Evolutionary conservation across 2,888 invertebrate species (phyloP).

Genomic region (Platypus cylindrus): DNA sequence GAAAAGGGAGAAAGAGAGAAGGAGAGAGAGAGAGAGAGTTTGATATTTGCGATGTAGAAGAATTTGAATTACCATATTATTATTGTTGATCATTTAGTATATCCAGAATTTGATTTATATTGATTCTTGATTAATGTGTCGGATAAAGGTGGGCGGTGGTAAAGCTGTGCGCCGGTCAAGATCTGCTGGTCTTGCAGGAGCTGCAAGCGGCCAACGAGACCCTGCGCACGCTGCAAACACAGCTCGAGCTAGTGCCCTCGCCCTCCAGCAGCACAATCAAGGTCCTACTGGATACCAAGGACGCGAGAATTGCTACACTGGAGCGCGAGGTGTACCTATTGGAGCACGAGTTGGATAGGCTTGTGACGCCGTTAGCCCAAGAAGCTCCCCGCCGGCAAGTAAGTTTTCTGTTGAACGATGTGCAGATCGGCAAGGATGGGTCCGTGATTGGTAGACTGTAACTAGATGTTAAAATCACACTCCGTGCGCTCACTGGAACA

Average conservation of each 20-base stretch:
- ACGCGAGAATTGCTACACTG: constrained; percentile 74
- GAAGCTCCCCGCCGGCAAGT: constrained; percentile 61
- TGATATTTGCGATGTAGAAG: too few species aligned
- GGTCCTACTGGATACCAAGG: constrained; percentile 73
- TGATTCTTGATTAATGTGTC: constrained; percentile 28
- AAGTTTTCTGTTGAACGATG: constrained; percentile 74
- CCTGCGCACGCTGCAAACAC: constrained; percentile 67
- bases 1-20: constrained; percentile 3
- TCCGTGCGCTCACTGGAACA: constrained; percentile 30
- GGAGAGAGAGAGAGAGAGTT: constrained; percentile 10
- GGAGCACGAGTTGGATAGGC: constrained; percentile 60
- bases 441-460: constrained; percentile 35
- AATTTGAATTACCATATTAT: too few species aligned
- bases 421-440: constrained; percentile 64
- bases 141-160: constrained; percentile 25
- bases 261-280: constrained; percentile 57
- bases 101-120: too few species aligned
- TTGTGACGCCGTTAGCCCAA: constrained; percentile 34
- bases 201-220: constrained; percentile 74
- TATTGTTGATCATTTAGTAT: too few species aligned
- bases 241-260: constrained; percentile 61
- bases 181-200: constrained; percentile 48
- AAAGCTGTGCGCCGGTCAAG: constrained; percentile 25
- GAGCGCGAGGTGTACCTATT: constrained; percentile 73
- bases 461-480: constrained; percentile 36